A percentile compares a stretch with the other conserved stretches of the same genome.
Conservation (phyloP, 2,888 invertebrate species). For the Apotomis turbidana region DNA sequence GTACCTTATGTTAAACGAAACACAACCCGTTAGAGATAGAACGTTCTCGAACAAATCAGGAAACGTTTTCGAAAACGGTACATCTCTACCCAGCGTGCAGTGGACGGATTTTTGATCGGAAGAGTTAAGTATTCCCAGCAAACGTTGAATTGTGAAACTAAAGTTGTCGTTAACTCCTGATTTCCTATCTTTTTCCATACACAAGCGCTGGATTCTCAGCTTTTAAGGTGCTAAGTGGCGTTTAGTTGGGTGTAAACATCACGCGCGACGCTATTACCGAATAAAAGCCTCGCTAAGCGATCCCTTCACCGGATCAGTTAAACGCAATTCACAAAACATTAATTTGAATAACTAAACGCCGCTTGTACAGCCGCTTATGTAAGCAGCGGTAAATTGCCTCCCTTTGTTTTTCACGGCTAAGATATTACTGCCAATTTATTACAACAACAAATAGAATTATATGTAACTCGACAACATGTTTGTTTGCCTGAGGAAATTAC, state of each 20-base stretch:
- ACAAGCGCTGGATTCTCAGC: not conserved
- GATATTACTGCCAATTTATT: slow-evolving; percentile 44
- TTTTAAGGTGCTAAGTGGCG: not conserved
- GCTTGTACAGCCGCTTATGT: slow-evolving; percentile 25
- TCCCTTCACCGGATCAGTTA: slow-evolving; percentile 16
- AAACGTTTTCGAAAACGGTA: too few species aligned
- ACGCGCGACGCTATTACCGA: slow-evolving; percentile 19
- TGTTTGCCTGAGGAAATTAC: slow-evolving; percentile 29
- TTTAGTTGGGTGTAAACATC: not conserved
- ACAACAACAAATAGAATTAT: slow-evolving; percentile 34
- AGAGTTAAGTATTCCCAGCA: too few species aligned
- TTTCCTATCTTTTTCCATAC: too few species aligned
- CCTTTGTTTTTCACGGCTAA: slow-evolving; percentile 44
- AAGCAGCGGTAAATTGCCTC: slow-evolving; percentile 31
- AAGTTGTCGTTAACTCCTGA: too few species aligned
- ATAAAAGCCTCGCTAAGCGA: slow-evolving; percentile 13
- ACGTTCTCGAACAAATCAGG: too few species aligned
- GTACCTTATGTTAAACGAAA: too few species aligned
- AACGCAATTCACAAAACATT: slow-evolving; percentile 28
- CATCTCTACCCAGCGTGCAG: too few species aligned
- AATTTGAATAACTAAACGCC: slow-evolving; percentile 34
- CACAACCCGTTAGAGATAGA: too few species aligned
- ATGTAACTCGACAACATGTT: slow-evolving; percentile 36
- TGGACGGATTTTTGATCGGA: too few species aligned
- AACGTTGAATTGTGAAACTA: too few species aligned